Evolutionary conservation across 2,797 vertebrate species (phyloP).

Genomic region (Rhinogobio ventralis): DNA sequence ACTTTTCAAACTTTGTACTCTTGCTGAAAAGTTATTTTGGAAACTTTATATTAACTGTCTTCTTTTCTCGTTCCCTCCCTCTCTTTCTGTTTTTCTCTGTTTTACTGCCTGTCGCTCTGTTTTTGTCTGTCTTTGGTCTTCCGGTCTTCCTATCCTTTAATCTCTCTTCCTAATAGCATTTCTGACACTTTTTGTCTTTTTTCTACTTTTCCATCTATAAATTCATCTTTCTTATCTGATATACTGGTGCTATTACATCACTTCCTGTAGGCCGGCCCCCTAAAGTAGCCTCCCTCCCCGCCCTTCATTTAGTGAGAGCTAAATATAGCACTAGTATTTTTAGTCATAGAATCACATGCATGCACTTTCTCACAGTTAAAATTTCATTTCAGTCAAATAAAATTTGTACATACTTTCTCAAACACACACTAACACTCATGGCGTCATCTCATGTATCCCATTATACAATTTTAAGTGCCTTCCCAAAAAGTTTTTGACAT

Average conservation of each 20-base stretch:
- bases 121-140: slow-evolving; percentile 58
- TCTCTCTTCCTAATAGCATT: slow-evolving; percentile 67
- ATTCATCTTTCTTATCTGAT: slow-evolving; percentile 39
- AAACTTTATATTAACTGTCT: slow-evolving; percentile 51
- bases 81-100: slow-evolving; percentile 58
- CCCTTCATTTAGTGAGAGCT: slow-evolving; percentile 28
- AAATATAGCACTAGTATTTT: slow-evolving; percentile 34
- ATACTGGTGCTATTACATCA: slow-evolving; percentile 53
- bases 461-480: slow-evolving; percentile 17
- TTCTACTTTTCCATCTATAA: slow-evolving; percentile 54
- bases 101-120: slow-evolving; percentile 64
- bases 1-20: slow-evolving; percentile 21
- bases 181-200: slow-evolving; percentile 57
- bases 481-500: slow-evolving; percentile 1
- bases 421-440: slow-evolving; percentile 29
- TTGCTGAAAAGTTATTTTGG: slow-evolving; percentile 28
- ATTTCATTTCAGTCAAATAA: neutral
- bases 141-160: slow-evolving; percentile 62
- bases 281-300: slow-evolving; percentile 68
- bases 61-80: slow-evolving; percentile 45
- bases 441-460: neutral
- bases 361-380: slow-evolving; percentile 25
- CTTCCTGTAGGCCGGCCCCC: slow-evolving; percentile 67
- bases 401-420: neutral
- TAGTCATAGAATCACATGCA: slow-evolving; percentile 25